Evolutionary conservation across 2,797 vertebrate species (phyloP).

Genomic region (Tympanoctomys barrerae): DNA sequence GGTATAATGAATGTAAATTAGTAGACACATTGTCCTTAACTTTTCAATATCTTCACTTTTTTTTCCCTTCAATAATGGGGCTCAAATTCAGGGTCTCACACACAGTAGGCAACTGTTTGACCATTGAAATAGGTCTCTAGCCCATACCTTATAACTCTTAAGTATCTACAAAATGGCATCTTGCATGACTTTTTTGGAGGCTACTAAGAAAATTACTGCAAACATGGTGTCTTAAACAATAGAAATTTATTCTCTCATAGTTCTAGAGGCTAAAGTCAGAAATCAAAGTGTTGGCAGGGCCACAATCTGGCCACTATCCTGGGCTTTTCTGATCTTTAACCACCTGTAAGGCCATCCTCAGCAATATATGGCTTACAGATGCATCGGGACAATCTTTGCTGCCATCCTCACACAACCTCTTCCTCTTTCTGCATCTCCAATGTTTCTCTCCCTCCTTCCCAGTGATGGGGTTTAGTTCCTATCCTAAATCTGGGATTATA

Average conservation of each 20-base stretch:
- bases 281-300: not conserved
- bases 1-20: slow-evolving; percentile 13
- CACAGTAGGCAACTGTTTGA: not conserved
- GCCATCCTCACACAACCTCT: not conserved
- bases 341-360: not conserved
- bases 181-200: not conserved
- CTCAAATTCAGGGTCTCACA: not conserved
- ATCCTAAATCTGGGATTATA: not conserved
- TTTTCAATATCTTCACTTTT: not conserved
- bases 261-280: not conserved
- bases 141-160: not conserved
- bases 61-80: not conserved
- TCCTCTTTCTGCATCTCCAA: not conserved
- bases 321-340: not conserved
- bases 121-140: not conserved
- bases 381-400: not conserved
- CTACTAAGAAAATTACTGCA: not conserved
- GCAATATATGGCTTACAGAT: not conserved
- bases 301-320: not conserved
- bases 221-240: not conserved
- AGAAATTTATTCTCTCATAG: not conserved
- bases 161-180: not conserved
- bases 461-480: not conserved
- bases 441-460: not conserved
- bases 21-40: not conserved